Conservation (phyloP, 2,113 vertebrate genomes). For the Pterocles gutturalis region DNA sequence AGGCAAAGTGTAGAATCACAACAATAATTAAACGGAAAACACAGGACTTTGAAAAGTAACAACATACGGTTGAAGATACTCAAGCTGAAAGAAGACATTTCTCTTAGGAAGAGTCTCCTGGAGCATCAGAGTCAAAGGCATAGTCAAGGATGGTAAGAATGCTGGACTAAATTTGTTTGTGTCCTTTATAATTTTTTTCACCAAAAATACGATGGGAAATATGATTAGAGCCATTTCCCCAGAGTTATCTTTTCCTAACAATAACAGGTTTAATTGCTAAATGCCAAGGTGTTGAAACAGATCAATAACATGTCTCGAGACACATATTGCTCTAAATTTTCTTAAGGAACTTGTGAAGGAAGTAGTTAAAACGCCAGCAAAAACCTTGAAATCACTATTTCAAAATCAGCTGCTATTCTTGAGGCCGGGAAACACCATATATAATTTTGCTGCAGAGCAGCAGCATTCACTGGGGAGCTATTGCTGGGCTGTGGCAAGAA, state of each 20-base stretch:
- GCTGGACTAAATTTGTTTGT: background rate
- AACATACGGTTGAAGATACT: background rate
- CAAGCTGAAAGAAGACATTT: background rate
- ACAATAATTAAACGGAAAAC: background rate
- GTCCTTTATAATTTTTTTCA: background rate
- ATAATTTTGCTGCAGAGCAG: background rate
- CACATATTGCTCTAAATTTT: background rate
- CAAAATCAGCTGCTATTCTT: background rate
- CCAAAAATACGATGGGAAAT: background rate
- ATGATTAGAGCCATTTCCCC: background rate
- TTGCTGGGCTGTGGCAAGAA: background rate
- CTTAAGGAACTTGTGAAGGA: background rate
- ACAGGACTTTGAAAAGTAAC: background rate
- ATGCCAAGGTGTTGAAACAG: background rate
- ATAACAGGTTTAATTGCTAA: background rate
- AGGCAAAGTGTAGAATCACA: background rate
- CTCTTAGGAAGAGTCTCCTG: background rate
- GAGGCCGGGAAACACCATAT: background rate
- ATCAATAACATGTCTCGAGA: background rate
- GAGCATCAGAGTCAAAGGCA: background rate
- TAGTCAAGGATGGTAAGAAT: background rate
- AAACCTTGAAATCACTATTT: background rate
- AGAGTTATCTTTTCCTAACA: background rate
- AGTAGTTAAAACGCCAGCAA: background rate
- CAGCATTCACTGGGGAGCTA: background rate